Evolutionary conservation across 2,113 vertebrate species (phyloP).

Genomic region (Cololabis saira): DNA sequence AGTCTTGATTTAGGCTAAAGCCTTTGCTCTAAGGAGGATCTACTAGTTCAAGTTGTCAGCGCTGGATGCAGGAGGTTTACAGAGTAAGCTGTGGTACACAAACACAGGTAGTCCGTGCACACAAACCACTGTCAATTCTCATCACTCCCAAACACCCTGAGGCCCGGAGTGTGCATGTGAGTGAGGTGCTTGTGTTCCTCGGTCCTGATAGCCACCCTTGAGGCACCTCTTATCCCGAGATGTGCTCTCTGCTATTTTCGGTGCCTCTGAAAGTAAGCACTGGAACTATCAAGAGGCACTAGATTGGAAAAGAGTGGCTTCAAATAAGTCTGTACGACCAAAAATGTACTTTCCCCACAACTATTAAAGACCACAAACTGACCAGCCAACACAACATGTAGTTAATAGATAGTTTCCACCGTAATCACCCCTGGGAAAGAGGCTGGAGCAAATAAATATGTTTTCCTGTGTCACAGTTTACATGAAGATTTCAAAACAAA

Average conservation of each 20-base stretch:
- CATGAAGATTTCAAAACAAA: slow-evolving; percentile 53
- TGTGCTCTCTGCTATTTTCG: slow-evolving; percentile 73
- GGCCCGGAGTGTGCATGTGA: slow-evolving; percentile 71
- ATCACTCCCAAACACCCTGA: slow-evolving; percentile 72
- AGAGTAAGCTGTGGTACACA: slow-evolving; percentile 59
- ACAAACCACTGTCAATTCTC: slow-evolving; percentile 78
- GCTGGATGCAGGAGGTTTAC: slow-evolving; percentile 44
- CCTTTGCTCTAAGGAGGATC: slow-evolving; percentile 36
- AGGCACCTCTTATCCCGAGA: slow-evolving; percentile 74
- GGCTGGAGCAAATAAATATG: slow-evolving; percentile 50
- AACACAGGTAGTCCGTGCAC: slow-evolving; percentile 69
- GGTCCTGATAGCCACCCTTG: slow-evolving; percentile 77
- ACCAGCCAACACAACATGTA: slow-evolving; percentile 60
- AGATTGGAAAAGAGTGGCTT: slow-evolving; percentile 77
- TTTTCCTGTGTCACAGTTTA: slow-evolving; percentile 45
- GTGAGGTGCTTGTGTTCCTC: slow-evolving; percentile 76
- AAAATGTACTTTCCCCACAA: slow-evolving; percentile 31
- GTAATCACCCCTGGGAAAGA: slow-evolving; percentile 56
- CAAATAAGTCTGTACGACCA: slow-evolving; percentile 71
- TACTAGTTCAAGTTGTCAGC: slow-evolving; percentile 59
- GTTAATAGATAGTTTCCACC: slow-evolving; percentile 71
- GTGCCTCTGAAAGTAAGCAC: slow-evolving; percentile 59
- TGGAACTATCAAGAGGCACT: slow-evolving; percentile 71
- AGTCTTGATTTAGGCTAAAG: slow-evolving; percentile 66
- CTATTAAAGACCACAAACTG: slow-evolving; percentile 65